These are phyloP conservation scores for Sycobia sp. DNA, from an alignment of 1,140 invertebrate species.

Conservation along the genomic window DNA sequence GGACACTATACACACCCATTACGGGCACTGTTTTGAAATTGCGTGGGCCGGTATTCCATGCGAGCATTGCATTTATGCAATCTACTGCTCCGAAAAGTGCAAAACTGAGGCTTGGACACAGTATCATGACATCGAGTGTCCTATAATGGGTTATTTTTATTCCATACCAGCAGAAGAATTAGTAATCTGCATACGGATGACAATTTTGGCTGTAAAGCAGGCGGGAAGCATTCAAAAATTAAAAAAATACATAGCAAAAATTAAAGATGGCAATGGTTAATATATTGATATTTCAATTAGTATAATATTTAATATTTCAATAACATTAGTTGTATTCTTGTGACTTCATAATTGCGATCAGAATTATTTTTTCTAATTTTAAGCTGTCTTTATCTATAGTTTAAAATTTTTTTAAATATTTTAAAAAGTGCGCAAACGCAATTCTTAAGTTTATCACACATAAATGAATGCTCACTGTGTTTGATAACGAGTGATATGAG, in stretches of 20 bases:
- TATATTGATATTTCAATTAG: too few relatives aligned
- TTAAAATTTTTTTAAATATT: too few relatives aligned
- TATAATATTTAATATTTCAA: too few relatives aligned
- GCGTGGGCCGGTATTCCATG: conserved; percentile 68
- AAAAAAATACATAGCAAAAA: conserved; percentile 52
- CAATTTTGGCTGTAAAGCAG: conserved; percentile 65
- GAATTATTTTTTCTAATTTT: too few relatives aligned
- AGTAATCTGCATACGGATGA: conserved; percentile 68
- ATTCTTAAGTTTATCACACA: too few relatives aligned
- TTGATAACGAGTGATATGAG: too few relatives aligned
- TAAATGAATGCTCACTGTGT: too few relatives aligned
- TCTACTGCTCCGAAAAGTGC: conserved; percentile 77
- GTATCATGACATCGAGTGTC: conserved; percentile 80
- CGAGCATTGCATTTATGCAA: conserved; percentile 65
- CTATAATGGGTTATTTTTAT: conserved; percentile 67
- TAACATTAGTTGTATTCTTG: too few relatives aligned
- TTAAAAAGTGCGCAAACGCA: too few relatives aligned
- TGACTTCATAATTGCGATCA: too few relatives aligned
- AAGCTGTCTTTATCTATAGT: too few relatives aligned
- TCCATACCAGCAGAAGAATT: conserved; percentile 66
- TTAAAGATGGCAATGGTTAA: conserved; percentile 53
- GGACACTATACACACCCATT: conserved; percentile 67
- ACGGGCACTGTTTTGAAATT: conserved; percentile 74
- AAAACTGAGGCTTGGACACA: conserved; percentile 40
- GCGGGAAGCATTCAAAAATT: conserved; percentile 58